These are phyloP conservation scores for Pyrocoelia pectoralis DNA, from an alignment of 2,888 invertebrate genomes.

Conservation along the genomic window DNA sequence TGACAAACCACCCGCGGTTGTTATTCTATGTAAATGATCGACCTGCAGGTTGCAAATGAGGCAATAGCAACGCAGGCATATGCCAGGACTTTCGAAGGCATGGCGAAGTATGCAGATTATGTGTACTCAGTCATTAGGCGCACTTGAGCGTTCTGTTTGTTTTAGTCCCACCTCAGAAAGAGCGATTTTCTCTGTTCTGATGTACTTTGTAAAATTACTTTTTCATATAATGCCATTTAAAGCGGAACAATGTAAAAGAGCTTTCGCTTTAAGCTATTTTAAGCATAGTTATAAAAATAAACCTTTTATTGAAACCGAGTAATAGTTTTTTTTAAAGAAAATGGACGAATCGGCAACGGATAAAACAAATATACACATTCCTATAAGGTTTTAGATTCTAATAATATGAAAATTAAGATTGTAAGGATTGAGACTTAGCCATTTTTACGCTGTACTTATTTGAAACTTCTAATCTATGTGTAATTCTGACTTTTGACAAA, in stretches of 20 bases:
- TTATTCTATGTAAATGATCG: conserved; percentile 59
- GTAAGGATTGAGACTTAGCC: too few relatives aligned
- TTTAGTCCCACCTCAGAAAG: conserved; percentile 43
- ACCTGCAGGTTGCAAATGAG: conserved; percentile 59
- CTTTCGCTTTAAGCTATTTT: background rate
- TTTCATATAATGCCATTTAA: conserved; percentile 35
- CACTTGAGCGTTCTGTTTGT: conserved; percentile 58
- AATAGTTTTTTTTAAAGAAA: background rate
- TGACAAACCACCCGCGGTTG: conserved; percentile 53
- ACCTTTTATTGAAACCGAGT: background rate
- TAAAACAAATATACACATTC: too few relatives aligned
- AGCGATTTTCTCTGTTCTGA: conserved; percentile 44
- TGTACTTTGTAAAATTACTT: conserved; percentile 38
- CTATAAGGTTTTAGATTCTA: too few relatives aligned
- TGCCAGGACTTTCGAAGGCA: conserved; percentile 43
- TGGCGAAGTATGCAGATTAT: conserved; percentile 57
- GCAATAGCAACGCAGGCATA: conserved; percentile 49
- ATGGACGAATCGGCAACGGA: too few relatives aligned
- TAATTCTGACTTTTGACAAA: too few relatives aligned
- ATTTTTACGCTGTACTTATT: too few relatives aligned
- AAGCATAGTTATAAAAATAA: background rate
- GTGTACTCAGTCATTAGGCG: conserved; percentile 59
- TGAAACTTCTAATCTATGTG: too few relatives aligned
- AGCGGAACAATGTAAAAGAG: conserved; percentile 6
- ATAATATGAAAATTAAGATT: too few relatives aligned